Base-by-base conservation (phyloP, 1,140 invertebrate genomes). In the Carposina sasakii region DNA sequence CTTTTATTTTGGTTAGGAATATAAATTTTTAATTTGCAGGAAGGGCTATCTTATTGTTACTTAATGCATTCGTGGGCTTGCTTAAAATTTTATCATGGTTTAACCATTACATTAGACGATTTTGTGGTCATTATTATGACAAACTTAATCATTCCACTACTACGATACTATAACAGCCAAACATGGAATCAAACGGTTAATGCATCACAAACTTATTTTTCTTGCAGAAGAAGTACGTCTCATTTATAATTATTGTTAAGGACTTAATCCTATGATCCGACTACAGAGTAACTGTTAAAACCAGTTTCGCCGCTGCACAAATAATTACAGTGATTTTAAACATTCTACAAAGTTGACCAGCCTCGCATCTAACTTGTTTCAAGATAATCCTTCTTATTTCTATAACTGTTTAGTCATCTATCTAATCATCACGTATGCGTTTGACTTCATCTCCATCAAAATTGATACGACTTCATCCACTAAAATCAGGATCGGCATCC, bases 221-320 rank as follows among this genome's bases (percentile, higher is more conserved):
- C 12, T n/a, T n/a, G n/a, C n/a, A n/a, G n/a, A n/a, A n/a, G n/a
- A n/a, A n/a, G n/a, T n/a, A n/a, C n/a, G n/a, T n/a, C n/a, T n/a
- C n/a, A 39, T 20, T 39, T 54, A 16, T 73, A 71, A 71, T 71
- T 67, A 61, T 67, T 59, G 62, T 64, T 66, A 63, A 73, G 56
- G 57, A 63, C 59, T 66, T 73, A 73, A 73, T 73, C 67, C 57
- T 63, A 62, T 63, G 48, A 52, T 52, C 48, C 52, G 22, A 39
- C 36, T 20, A 15, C 36, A 43, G 56, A 55, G 47, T 67, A 65
- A 64, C 60, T 64, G 64, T 68, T 63, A 48, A 52, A 68, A 60
- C 63, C 47, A 54, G 52, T 51, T 60, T 54, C 19, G 20, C 36
- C 22, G 39, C 47, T 23, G 47, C 48, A 41, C 31, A 22, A 42